A percentile compares a stretch with the other conserved stretches of the same genome.
Evolutionary conservation across 2,888 invertebrate species (phyloP).

Genomic region (Anagyrus pseudococci): DNA sequence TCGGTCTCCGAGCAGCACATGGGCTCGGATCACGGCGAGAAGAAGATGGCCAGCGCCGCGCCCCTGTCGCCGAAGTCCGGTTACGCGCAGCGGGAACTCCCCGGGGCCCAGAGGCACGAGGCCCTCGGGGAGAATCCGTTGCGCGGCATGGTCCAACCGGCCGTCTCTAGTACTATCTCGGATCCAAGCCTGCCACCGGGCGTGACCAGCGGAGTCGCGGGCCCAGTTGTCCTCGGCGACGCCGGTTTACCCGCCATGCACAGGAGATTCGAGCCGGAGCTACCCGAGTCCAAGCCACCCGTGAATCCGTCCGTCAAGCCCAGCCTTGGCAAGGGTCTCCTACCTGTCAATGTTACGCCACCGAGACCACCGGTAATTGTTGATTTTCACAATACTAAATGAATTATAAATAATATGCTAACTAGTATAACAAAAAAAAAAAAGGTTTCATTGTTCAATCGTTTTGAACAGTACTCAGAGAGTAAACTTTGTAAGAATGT

Average conservation of each 20-base stretch:
- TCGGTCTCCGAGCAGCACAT: slow-evolving; percentile 40
- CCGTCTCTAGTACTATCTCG: slow-evolving; percentile 55
- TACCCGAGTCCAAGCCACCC: slow-evolving; percentile 44
- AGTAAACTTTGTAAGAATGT: too few species aligned
- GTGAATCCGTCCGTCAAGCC: slow-evolving; percentile 54
- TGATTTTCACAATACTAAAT: background rate
- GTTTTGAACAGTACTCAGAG: too few species aligned
- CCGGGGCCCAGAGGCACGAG: slow-evolving; percentile 17
- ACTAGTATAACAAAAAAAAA: too few species aligned
- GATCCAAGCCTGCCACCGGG: slow-evolving; percentile 56
- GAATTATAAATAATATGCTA: too few species aligned
- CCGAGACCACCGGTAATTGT: slow-evolving; percentile 73
- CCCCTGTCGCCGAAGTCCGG: background rate
- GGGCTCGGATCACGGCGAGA: slow-evolving; percentile 43
- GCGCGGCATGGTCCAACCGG: slow-evolving; percentile 57
- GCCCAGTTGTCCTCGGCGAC: slow-evolving; percentile 55
- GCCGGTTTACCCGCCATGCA: slow-evolving; percentile 50
- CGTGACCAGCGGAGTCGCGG: slow-evolving; percentile 57
- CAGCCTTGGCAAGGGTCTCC: slow-evolving; percentile 69
- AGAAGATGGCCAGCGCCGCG: slow-evolving; percentile 34
- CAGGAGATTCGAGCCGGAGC: slow-evolving; percentile 48
- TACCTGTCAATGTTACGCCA: slow-evolving; percentile 89
- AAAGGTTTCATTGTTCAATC: too few species aligned
- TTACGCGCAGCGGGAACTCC: too few species aligned
- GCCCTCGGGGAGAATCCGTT: slow-evolving; percentile 47